phyloP scores from a whole-genome alignment of 1,140 invertebrate genomes.

The Cardiocondyla obscurior region DNA sequence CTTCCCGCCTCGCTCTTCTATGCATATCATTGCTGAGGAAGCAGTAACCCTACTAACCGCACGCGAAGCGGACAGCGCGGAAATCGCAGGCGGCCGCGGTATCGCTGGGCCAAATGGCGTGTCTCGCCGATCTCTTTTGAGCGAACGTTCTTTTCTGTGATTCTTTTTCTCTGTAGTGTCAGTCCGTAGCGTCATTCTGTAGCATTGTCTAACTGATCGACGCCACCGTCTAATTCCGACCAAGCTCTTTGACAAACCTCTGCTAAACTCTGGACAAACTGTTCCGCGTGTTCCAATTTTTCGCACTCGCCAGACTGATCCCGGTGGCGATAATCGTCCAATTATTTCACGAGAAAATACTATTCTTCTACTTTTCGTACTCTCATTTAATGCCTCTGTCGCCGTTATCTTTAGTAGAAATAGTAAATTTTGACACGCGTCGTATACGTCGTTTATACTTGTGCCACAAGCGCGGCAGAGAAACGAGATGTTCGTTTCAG shows the following conservation, averaged over 20 bases:
- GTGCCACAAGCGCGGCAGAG: background rate
- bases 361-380: constrained; percentile 42
- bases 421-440: background rate
- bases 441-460: background rate
- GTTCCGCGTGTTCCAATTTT: background rate
- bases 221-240: constrained; percentile 43
- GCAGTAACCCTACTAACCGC: constrained; percentile 19
- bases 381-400: constrained; percentile 16
- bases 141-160: constrained; percentile 32
- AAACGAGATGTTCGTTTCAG: constrained; percentile 21
- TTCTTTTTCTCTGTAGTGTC: background rate
- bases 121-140: constrained; percentile 8
- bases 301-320: background rate
- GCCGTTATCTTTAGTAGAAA: background rate
- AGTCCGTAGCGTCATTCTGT: no score
- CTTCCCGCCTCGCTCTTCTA: constrained; percentile 76
- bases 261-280: background rate
- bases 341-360: background rate
- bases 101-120: background rate
- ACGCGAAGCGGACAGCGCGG: constrained; percentile 51
- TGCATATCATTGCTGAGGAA: constrained; percentile 82
- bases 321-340: constrained; percentile 20
- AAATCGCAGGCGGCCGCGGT: background rate
- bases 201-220: constrained; percentile 23
- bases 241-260: constrained; percentile 19